A percentile compares a stretch with the other conserved stretches of the same genome.
These are phyloP conservation scores for Syngnathus acus DNA, from an alignment of 2,797 vertebrate species.

Conservation along the genomic window DNA sequence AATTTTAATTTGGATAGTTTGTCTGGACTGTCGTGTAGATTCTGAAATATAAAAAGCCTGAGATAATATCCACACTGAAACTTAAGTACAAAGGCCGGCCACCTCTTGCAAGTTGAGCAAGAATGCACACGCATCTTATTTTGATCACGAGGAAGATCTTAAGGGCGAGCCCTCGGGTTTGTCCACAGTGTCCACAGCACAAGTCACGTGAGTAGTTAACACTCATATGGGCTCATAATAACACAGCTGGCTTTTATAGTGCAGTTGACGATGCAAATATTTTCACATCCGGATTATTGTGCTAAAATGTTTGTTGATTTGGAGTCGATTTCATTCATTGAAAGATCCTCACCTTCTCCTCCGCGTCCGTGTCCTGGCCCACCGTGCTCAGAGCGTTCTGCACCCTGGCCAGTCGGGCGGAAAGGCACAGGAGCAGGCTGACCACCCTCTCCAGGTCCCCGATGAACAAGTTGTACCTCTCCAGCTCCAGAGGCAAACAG, in stretches of 20 bases:
- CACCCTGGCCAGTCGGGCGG: slow-evolving; percentile 83
- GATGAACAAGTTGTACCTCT: slow-evolving; percentile 83
- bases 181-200: neutral
- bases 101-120: neutral
- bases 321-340: no score
- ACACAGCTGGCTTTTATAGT: neutral
- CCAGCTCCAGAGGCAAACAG: slow-evolving; percentile 76
- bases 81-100: no score
- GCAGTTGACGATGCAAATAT: neutral
- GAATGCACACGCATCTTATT: neutral
- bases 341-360: slow-evolving; percentile 81
- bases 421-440: slow-evolving; percentile 85
- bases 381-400: slow-evolving; percentile 79
- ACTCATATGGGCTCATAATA: neutral
- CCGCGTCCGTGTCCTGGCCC: slow-evolving; percentile 69
- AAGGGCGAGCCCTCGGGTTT: neutral
- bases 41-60: neutral
- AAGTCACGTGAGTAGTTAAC: neutral
- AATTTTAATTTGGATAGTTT: neutral
- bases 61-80: neutral
- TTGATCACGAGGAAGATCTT: neutral
- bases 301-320: no score
- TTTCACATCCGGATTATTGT: neutral
- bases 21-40: neutral
- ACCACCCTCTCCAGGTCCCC: slow-evolving; percentile 92